Evolutionary conservation across 2,888 invertebrate genomes (phyloP), one percentile per base, ranked within the genome.

Genomic region (Melipona beecheii): DNA sequence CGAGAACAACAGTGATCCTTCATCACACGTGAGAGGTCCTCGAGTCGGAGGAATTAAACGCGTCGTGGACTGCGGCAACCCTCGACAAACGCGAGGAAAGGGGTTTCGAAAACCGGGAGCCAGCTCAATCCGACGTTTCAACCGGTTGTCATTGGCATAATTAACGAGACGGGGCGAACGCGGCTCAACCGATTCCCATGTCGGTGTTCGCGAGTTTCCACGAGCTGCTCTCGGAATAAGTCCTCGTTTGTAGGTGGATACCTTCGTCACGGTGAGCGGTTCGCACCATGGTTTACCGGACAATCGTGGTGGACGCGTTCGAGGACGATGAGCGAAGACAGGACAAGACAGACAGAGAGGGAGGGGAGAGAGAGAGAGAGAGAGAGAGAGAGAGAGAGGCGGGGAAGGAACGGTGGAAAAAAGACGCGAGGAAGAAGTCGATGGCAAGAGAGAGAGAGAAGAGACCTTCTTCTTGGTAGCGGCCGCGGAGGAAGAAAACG

Each of bases 261-360:
- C 92, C 92, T 92, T 91, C 92, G 93, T 93, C 93, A 93, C 92
- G 93, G 92, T 93, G 91, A 91, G 90, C 90, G 92, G 90, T 91
- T 89, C 90, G 89, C 92, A 89, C 91, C 93, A 92, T 92, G 92
- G 91, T 91, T 92, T 92, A 90, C 91, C 91, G 92, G 92, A 91
- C 92, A 91, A 90, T 91, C 91, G 92, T 91, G 89, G 91, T 90
- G 91, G 92, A 91, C 91, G 91, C 86, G 90, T 90, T 91, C 91
- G 91, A 91, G 91, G 90, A 91, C 91, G 92, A 90, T 90, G 90
- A 90, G 90, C 90, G 89, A 89, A 90, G 90, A 87, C 87, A 87
- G 89, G 88, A 86, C 85, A 81, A 71, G 85, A 81, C 85, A 84
- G 86, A 86, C 86, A 84, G 86, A 86, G 60, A 72, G 81, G 2